These are phyloP conservation scores for Ladona fulva DNA, from an alignment of 1,140 invertebrate species.

Conservation along the genomic window DNA sequence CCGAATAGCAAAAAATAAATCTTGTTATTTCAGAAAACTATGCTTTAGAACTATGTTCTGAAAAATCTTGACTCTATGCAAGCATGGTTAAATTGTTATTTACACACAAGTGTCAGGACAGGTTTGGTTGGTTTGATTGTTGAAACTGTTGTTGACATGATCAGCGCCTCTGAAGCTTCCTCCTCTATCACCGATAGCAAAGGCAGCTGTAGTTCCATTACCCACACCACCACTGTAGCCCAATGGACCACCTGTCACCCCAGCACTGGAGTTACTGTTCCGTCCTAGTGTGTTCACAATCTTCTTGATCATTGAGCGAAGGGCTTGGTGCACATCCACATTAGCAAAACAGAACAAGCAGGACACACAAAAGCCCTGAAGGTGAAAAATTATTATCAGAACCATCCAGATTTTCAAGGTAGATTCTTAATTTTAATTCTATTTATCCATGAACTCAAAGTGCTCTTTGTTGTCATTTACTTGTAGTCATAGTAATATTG, in stretches of 20 bases:
- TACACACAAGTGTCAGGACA: neutral
- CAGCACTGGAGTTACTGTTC: neutral
- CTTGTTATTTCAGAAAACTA: too few relatives aligned
- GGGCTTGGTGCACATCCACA: conserved; percentile 38
- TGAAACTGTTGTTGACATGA: neutral
- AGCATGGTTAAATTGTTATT: neutral
- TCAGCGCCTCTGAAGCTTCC: neutral
- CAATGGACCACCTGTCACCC: neutral
- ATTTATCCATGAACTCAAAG: too few relatives aligned
- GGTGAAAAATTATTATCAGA: conserved; percentile 24
- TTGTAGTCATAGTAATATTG: too few relatives aligned
- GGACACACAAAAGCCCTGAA: conserved; percentile 45
- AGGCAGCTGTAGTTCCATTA: neutral
- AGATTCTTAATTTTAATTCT: too few relatives aligned
- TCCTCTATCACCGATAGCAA: neutral
- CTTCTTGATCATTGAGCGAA: conserved; percentile 14
- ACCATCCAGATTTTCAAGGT: too few relatives aligned
- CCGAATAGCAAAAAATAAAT: too few relatives aligned
- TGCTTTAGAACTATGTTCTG: too few relatives aligned
- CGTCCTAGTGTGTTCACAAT: neutral
- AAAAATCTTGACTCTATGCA: too few relatives aligned
- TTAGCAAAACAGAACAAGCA: conserved; percentile 53
- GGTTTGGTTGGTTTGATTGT: neutral
- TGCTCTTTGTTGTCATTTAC: too few relatives aligned
- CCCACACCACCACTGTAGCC: neutral